These are phyloP conservation scores for Diceros bicornis DNA, from an alignment of 2,797 vertebrate genomes.

Conservation along the genomic window DNA sequence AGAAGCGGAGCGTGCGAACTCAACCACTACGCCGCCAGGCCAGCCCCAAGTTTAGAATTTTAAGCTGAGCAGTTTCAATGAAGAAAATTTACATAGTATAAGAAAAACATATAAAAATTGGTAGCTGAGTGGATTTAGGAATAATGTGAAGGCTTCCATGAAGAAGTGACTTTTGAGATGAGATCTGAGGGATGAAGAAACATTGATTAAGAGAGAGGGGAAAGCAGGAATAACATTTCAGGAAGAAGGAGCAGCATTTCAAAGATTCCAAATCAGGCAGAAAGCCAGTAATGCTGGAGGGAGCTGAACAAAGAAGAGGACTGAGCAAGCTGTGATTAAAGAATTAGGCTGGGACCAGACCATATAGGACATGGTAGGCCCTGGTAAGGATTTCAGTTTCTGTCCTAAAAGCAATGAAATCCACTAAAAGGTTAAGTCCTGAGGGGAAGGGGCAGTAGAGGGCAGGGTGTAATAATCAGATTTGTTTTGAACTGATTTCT, in stretches of 20 bases:
- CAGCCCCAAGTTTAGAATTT: not conserved
- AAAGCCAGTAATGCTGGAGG: not conserved
- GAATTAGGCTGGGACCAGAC: not conserved
- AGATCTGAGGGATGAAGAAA: not conserved
- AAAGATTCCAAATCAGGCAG: not conserved
- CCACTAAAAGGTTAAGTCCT: not conserved
- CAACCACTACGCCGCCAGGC: too few species aligned
- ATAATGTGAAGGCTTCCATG: not conserved
- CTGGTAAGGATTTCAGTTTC: not conserved
- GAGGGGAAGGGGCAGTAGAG: not conserved
- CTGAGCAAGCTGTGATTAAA: not conserved
- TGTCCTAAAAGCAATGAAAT: not conserved
- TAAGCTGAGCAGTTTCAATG: not conserved
- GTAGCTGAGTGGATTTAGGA: not conserved
- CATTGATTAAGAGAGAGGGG: not conserved
- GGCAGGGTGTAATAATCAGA: not conserved
- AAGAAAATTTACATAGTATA: not conserved
- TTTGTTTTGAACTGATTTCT: not conserved
- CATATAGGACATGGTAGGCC: not conserved
- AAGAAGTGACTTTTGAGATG: not conserved
- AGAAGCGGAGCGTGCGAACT: too few species aligned
- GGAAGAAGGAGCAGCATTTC: not conserved
- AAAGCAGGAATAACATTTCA: not conserved
- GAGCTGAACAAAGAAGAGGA: not conserved
- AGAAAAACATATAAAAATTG: not conserved